Base-by-base conservation (phyloP, 2,888 invertebrate genomes). In the Meganola albula region DNA sequence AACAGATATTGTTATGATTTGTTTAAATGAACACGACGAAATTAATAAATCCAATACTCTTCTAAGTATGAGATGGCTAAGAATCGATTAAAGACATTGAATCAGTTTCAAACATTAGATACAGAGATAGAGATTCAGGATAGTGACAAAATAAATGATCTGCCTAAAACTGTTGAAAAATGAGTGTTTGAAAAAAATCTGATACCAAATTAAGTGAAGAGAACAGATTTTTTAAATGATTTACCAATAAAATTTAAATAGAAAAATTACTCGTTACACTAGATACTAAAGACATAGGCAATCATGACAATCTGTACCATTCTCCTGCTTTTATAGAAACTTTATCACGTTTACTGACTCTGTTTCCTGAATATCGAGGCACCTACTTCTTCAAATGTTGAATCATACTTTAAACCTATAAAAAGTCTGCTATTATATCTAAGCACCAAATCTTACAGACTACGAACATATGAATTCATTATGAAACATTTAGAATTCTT, bases 91-190 rank as follows among this genome's bases (percentile, higher is more conserved):
- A 37, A 37, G 31, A 31, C 31, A 25, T 28, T 37, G 28, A 28
- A 32, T 32, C 37, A 37, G 24, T 32, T 37, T 37, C 28, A 37
- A 28, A 37, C 32, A 28, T 37, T 29, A 9, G 37, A 37, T 28
- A 13, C 27, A 32, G 37, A 37, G 25, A 37, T 37, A 32, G 37
- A 8, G 21, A 29, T 37, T 31, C 18, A 24, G 24, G 27, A 37
- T 18, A 37, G 28, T 37, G n/a, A 32, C 12, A 32, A 37, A 37
- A 28, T 37, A 32, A 28, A 32, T 32, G 32, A 37, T 37, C 31
- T 28, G 32, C 32, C 36, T 31, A 36, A 36, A 36, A 31, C 24
- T 31, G 36, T 24, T 5, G 24, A 31, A 24, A 32, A 32, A 27
- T 32, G 32, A 12, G 31, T 37, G 23, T 27, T 33, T 33, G 33